phyloP scores from a whole-genome alignment of 2,888 invertebrate genomes.

The Stomorhina lunata region DNA sequence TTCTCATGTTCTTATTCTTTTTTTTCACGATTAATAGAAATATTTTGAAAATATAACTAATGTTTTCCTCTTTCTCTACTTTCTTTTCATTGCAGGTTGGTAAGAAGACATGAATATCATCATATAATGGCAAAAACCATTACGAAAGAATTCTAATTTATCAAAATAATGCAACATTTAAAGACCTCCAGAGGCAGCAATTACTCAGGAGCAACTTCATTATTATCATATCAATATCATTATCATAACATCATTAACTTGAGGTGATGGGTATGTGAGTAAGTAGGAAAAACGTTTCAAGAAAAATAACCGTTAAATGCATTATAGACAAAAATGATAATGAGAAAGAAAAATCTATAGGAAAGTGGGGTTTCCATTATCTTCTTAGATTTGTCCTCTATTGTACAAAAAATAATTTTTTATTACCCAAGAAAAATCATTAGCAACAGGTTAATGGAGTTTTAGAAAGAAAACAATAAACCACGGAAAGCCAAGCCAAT shows the following conservation, averaged over 20 bases:
- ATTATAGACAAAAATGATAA: constrained; percentile 49
- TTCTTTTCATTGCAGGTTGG: constrained; percentile 26
- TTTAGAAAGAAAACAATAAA: not conserved
- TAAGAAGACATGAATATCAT: constrained; percentile 8
- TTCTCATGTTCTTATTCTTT: not conserved
- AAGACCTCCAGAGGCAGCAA: constrained; percentile 35
- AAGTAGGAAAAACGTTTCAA: constrained; percentile 23
- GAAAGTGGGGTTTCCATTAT: no score
- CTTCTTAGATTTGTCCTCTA: constrained; percentile 11
- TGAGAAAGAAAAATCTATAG: not conserved
- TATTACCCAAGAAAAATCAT: not conserved
- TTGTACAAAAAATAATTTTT: not conserved
- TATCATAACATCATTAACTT: not conserved
- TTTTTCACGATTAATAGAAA: constrained; percentile 13
- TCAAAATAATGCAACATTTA: constrained; percentile 51
- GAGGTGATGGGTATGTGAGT: not conserved
- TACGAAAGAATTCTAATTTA: constrained; percentile 57
- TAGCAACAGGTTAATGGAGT: not conserved
- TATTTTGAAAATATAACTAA: not conserved
- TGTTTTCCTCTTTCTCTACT: not conserved
- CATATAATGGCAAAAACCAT: not conserved
- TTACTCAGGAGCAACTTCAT: constrained; percentile 35
- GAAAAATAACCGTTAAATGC: constrained; percentile 55
- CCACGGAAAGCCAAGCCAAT: constrained; percentile 1
- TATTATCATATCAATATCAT: constrained; percentile 24